These are phyloP conservation scores for Teinopalpus imperialis DNA, from an alignment of 2,888 invertebrate species.

Conservation along the genomic window DNA sequence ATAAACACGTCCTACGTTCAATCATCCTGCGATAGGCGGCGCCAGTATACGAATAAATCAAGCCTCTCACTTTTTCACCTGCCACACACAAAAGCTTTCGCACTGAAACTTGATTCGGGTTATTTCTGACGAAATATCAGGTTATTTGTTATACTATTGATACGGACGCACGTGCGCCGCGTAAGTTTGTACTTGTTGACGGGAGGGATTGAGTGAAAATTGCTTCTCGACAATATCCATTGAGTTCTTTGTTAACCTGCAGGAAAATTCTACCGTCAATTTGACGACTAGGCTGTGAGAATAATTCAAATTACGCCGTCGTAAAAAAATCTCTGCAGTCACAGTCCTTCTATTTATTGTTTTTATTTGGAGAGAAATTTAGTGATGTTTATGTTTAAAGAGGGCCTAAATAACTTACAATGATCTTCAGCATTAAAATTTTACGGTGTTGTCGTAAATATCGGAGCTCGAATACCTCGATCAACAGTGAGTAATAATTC, in stretches of 20 bases:
- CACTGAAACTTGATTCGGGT: constrained; percentile 81
- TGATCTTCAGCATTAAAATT: constrained; percentile 35
- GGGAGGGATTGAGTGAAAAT: constrained; percentile 78
- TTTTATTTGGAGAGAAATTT: too few relatives aligned
- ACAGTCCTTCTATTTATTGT: too few relatives aligned
- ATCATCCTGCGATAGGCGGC: constrained; percentile 77
- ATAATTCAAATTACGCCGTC: neutral
- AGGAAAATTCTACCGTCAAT: constrained; percentile 10
- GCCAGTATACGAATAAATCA: constrained; percentile 77
- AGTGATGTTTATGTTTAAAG: neutral
- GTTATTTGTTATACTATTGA: constrained; percentile 82
- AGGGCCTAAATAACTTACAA: constrained; percentile 28
- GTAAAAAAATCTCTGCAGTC: neutral
- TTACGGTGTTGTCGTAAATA: constrained; percentile 49
- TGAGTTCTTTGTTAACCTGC: constrained; percentile 64
- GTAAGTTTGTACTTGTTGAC: constrained; percentile 79
- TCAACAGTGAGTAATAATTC: constrained; percentile 61
- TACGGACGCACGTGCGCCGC: constrained; percentile 75
- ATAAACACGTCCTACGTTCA: constrained; percentile 79
- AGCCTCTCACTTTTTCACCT: constrained; percentile 80
- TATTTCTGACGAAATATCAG: constrained; percentile 81
- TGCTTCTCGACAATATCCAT: constrained; percentile 75
- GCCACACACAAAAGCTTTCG: constrained; percentile 80
- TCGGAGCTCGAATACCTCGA: constrained; percentile 44
- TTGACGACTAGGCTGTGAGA: neutral